phyloP scores from a whole-genome alignment of 2,888 invertebrate species.

The Acrobasis suavella region DNA sequence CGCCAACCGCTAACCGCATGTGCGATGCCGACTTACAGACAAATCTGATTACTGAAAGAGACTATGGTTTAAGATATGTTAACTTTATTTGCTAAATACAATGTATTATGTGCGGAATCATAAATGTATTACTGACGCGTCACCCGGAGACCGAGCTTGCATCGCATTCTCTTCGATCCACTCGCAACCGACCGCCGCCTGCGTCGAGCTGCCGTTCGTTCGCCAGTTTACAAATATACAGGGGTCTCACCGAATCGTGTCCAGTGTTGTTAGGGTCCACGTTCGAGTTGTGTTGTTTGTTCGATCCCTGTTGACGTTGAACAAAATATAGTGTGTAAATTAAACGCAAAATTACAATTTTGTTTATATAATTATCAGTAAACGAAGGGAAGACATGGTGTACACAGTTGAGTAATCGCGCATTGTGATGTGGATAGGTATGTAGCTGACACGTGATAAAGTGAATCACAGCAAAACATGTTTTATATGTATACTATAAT shows the following conservation, averaged over 20 bases:
- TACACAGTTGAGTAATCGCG: slow-evolving; percentile 69
- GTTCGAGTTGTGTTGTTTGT: slow-evolving; percentile 58
- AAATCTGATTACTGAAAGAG: slow-evolving; percentile 78
- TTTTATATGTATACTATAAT: slow-evolving; percentile 81
- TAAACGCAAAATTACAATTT: slow-evolving; percentile 75
- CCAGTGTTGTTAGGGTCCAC: slow-evolving; percentile 52
- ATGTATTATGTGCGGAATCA: slow-evolving; percentile 80
- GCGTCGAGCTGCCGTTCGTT: slow-evolving; percentile 17
- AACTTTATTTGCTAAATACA: slow-evolving; percentile 82
- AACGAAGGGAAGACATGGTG: slow-evolving; percentile 55
- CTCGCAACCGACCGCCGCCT: slow-evolving; percentile 29
- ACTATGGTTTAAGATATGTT: slow-evolving; percentile 83
- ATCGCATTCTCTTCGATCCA: slow-evolving; percentile 45
- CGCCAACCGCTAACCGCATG: slow-evolving; percentile 93
- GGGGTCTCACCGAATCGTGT: slow-evolving; percentile 43
- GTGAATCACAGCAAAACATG: slow-evolving; percentile 80
- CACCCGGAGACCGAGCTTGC: slow-evolving; percentile 68
- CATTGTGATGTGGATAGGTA: slow-evolving; percentile 81
- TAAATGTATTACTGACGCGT: slow-evolving; percentile 73
- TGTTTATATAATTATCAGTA: slow-evolving; percentile 68
- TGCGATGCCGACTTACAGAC: slow-evolving; percentile 64
- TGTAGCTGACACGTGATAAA: slow-evolving; percentile 78
- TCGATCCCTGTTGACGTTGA: slow-evolving; percentile 74
- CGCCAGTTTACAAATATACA: slow-evolving; percentile 45
- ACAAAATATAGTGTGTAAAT: slow-evolving; percentile 80